Evolutionary conservation across 2,797 vertebrate genomes (phyloP), one percentile per base, ranked within the genome.

Genomic region (Capromys pilorides): DNA sequence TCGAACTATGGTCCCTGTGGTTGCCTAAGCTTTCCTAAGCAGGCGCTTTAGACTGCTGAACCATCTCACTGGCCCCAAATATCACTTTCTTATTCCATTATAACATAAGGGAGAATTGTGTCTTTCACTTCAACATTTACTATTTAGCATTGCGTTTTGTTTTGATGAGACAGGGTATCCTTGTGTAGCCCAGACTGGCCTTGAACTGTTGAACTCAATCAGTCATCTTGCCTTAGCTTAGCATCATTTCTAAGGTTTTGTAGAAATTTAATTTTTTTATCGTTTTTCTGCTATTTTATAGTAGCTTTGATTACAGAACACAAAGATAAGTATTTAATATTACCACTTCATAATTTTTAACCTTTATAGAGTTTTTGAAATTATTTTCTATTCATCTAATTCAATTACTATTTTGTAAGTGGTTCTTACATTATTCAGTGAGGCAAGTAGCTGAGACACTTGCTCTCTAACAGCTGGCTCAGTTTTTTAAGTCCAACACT

Each of bases 341-440:
- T 80, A 31, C 28, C 28, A n/a, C n/a, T 31, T 80, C 21, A 31
- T 12, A 64, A 22, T 64, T 39, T 75, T 88, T 66, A 73, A 18
- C 57, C 45, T 45, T 93, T 64, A 67, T 86, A 33, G 49, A 54
- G 54, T 88, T 88, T 57, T 69, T 28, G 87, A 54, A 77, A 66
- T 91, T 86, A 28, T 80, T 95, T 95, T 94, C 49, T 73, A 0
- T 73, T 93, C 22, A 45, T 90, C 28, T 89, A 59, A 51, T 75
- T 93, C 92, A 21, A 24, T 84, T 41, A 31, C 13, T 75, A 5
- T 87, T 81, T 71, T 28, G 2, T 75, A 86, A 94, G 14, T 88
- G 33, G n/a, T 93, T 79, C 14, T 87, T 75, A 64, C 0, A 31
- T 64, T 93, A 84, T 78, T 94, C 45, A 77, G 0, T 87, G 82